Percentiles rank a stretch among this genome's conserved stretches.
Evolutionary conservation across 2,113 vertebrate genomes (phyloP).

Genomic region (Fregata magnificens): DNA sequence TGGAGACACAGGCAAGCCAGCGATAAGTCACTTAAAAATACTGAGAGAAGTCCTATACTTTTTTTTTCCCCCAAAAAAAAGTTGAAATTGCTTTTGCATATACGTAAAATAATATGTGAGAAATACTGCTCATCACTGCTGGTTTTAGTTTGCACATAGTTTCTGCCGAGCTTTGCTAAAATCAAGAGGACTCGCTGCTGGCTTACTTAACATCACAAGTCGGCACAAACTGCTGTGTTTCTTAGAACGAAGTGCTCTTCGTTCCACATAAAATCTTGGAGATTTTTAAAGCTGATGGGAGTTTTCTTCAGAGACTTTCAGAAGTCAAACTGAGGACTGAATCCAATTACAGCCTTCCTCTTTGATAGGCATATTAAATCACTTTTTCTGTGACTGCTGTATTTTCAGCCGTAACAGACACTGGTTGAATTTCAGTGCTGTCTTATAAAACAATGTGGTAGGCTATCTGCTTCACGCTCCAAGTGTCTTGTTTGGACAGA

Average conservation of each 20-base stretch:
- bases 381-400: slow-evolving; percentile 29
- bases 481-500: slow-evolving; percentile 21
- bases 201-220: background rate
- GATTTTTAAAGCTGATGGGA: background rate
- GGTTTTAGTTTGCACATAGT: background rate
- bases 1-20: background rate
- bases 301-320: background rate
- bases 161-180: background rate
- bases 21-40: background rate
- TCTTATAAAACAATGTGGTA: background rate
- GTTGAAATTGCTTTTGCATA: background rate
- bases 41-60: background rate
- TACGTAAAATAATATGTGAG: background rate
- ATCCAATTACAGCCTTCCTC: background rate
- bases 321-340: slow-evolving; percentile 6
- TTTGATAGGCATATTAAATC: slow-evolving; percentile 36
- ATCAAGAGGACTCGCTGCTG: background rate
- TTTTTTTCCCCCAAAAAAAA: no score
- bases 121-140: background rate
- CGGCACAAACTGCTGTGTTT: background rate
- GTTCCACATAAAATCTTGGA: background rate
- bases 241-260: background rate
- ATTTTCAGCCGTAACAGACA: slow-evolving; percentile 24
- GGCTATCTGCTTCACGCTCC: background rate
- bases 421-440: slow-evolving; percentile 16